Percentiles rank a stretch among this genome's conserved stretches.
These are phyloP conservation scores for Mythimna lalbum DNA, from an alignment of 2,888 invertebrate genomes.

Conservation along the genomic window DNA sequence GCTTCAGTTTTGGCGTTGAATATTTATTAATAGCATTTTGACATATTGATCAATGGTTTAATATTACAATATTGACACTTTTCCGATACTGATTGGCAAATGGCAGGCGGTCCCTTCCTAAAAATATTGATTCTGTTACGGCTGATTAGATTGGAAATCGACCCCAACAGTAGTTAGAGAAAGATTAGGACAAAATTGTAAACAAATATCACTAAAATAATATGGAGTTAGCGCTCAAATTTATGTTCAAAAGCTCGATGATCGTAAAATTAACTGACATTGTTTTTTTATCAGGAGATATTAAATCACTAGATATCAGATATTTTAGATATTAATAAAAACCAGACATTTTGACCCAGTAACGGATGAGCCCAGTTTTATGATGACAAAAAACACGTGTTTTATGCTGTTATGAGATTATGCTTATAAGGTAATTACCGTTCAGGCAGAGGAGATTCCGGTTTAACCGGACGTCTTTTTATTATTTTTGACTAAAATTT, in stretches of 20 bases:
- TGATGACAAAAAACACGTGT: conserved; percentile 18
- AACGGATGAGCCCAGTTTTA: conserved; percentile 10
- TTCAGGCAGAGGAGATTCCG: conserved; percentile 16
- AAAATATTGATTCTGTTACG: too few species aligned
- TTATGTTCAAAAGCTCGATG: background rate
- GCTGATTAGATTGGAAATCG: too few species aligned
- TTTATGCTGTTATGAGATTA: conserved; percentile 33
- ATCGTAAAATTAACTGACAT: background rate
- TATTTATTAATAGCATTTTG: background rate
- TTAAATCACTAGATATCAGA: background rate
- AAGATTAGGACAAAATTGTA: background rate
- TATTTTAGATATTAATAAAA: conserved; percentile 14
- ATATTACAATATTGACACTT: too few species aligned
- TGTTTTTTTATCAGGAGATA: background rate
- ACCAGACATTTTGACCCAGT: conserved; percentile 40
- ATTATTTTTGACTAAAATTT: conserved; percentile 19
- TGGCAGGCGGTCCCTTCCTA: too few species aligned
- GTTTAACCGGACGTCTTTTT: conserved; percentile 32
- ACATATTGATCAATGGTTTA: background rate
- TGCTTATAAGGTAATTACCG: conserved; percentile 44
- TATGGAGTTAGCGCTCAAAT: background rate
- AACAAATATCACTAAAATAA: background rate
- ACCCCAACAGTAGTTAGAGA: background rate
- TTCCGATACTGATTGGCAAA: too few species aligned
- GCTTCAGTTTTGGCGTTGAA: background rate